Conservation (phyloP, 2,888 invertebrate genomes). For the Trichacis sp. region DNA sequence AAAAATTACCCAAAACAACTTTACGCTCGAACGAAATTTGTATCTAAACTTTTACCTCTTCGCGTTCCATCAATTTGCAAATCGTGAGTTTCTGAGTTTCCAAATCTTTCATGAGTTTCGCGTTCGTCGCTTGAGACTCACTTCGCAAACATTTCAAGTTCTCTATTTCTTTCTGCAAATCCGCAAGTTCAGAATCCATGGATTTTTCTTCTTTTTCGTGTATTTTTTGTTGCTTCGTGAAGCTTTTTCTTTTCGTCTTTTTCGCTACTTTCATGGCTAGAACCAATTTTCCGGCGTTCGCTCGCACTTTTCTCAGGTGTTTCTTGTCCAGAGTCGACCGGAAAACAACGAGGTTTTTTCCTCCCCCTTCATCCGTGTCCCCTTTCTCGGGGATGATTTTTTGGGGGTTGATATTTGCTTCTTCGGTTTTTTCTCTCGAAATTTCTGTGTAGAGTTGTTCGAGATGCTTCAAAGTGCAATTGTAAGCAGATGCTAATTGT, state of each 20-base stretch:
- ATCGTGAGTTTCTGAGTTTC: constrained; percentile 50
- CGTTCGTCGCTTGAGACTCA: constrained; percentile 47
- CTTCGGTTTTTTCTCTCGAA: constrained; percentile 23
- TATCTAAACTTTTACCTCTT: too few relatives aligned
- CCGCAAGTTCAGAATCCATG: neutral
- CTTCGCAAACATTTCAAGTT: constrained; percentile 44
- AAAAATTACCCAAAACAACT: too few relatives aligned
- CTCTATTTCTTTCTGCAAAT: constrained; percentile 45
- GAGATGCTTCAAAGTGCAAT: constrained; percentile 55
- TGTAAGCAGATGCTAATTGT: constrained; percentile 60
- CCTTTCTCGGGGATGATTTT: neutral
- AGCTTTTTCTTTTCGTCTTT: constrained; percentile 5
- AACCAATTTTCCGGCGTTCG: constrained; percentile 1
- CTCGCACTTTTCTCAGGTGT: constrained; percentile 1
- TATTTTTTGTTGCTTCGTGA: neutral
- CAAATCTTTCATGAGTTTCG: constrained; percentile 50
- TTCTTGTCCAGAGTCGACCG: neutral
- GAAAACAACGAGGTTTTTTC: constrained; percentile 10
- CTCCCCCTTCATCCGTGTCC: neutral
- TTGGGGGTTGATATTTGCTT: neutral
- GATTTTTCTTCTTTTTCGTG: neutral
- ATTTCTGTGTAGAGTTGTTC: constrained; percentile 57
- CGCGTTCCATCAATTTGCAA: constrained; percentile 51
- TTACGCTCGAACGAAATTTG: too few relatives aligned
- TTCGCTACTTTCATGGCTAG: constrained; percentile 7